phyloP scores from a whole-genome alignment of 2,888 invertebrate genomes.

The Coelinius sp. region DNA sequence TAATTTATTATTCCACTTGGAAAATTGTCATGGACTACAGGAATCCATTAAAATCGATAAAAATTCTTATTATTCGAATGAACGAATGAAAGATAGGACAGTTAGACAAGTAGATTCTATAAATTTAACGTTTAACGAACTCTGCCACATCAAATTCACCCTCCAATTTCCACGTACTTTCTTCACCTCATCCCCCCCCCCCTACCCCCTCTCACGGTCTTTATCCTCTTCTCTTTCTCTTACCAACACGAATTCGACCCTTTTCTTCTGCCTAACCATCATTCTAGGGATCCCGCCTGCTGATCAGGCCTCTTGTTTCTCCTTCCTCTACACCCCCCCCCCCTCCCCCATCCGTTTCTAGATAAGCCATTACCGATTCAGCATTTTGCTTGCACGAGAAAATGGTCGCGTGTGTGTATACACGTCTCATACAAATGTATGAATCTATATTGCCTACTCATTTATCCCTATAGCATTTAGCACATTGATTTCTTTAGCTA shows the following conservation, averaged over 20 bases:
- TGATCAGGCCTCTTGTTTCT: slow-evolving; percentile 23
- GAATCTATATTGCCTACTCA: slow-evolving; percentile 22
- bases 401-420: slow-evolving; percentile 46
- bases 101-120: slow-evolving; percentile 9
- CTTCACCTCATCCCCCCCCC: slow-evolving; percentile 32
- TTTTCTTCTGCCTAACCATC: slow-evolving; percentile 26
- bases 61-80: neutral
- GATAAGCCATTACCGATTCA: slow-evolving; percentile 58
- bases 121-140: slow-evolving; percentile 47
- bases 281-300: slow-evolving; percentile 42
- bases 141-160: slow-evolving; percentile 43
- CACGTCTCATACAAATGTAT: slow-evolving; percentile 35
- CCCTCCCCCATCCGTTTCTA: slow-evolving; percentile 32
- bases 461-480: slow-evolving; percentile 11
- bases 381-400: slow-evolving; percentile 53
- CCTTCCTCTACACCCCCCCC: neutral
- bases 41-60: slow-evolving; percentile 9
- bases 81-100: neutral
- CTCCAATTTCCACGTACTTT: slow-evolving; percentile 39
- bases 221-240: slow-evolving; percentile 34
- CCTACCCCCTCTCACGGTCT: slow-evolving; percentile 19
- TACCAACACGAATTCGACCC: neutral
- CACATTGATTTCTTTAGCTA: slow-evolving; percentile 18
- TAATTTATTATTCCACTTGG: neutral
- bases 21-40: neutral